These are phyloP conservation scores for Phymanthus crucifer DNA, from an alignment of 92 coral and sea anemone species.

Conservation along the genomic window DNA sequence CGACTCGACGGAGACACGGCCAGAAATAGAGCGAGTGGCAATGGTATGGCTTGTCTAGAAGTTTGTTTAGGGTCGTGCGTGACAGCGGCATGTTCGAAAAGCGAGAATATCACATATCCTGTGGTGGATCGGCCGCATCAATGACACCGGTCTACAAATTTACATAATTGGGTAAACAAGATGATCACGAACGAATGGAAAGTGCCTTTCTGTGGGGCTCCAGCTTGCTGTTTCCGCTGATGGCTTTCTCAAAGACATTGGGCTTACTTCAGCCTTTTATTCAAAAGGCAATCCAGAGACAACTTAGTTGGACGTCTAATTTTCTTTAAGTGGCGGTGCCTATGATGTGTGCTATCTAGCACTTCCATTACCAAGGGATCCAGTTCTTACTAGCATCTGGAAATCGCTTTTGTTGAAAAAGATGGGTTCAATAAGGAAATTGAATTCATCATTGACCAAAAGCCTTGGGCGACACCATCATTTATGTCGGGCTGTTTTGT, in stretches of 20 bases:
- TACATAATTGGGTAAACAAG: slow-evolving; percentile 27
- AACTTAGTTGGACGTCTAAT: background rate
- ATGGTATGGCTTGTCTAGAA: background rate
- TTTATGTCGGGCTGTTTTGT: slow-evolving; percentile 16
- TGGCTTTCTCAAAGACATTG: slow-evolving; percentile 9
- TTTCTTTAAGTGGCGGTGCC: background rate
- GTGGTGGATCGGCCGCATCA: slow-evolving; percentile 13
- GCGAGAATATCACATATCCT: slow-evolving; percentile 13
- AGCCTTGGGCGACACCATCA: slow-evolving; percentile 18
- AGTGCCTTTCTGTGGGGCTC: background rate
- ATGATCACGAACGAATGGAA: slow-evolving; percentile 11
- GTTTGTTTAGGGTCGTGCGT: slow-evolving; percentile 2
- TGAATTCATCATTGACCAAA: slow-evolving; percentile 7
- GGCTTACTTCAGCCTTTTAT: background rate
- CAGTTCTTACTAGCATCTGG: slow-evolving; percentile 22
- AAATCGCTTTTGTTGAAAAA: slow-evolving; percentile 18
- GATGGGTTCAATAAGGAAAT: slow-evolving; percentile 11
- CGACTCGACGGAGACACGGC: slow-evolving; percentile 17
- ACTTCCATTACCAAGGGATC: background rate
- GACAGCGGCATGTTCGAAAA: slow-evolving; percentile 16
- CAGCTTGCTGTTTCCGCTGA: background rate
- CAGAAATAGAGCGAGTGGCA: background rate
- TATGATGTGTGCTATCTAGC: slow-evolving; percentile 10
- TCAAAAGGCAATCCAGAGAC: background rate
- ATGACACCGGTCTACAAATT: slow-evolving; percentile 11